These are phyloP conservation scores for Lottia scabra DNA, from an alignment of 2,888 invertebrate genomes.

Conservation along the genomic window DNA sequence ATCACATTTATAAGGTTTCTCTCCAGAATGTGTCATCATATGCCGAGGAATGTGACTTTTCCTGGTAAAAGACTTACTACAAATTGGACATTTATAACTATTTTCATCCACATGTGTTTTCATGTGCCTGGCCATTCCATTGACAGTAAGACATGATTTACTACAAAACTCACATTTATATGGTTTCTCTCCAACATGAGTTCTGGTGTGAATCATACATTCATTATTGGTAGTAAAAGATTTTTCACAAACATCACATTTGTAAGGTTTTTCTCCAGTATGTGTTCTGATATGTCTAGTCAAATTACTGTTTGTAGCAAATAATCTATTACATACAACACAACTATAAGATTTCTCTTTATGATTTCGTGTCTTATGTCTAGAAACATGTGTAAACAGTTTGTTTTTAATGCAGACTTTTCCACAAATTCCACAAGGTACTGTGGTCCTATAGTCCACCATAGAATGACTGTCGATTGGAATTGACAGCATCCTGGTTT, in stretches of 20 bases:
- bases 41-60: background rate
- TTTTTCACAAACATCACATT: background rate
- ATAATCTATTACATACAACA: background rate
- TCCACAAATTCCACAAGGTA: too few species aligned
- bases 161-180: constrained; percentile 18
- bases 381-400: too few species aligned
- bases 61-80: background rate
- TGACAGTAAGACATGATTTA: constrained; percentile 8
- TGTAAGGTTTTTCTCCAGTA: constrained; percentile 2
- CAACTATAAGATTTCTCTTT: background rate
- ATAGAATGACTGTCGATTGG: too few species aligned
- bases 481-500: too few species aligned
- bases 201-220: background rate
- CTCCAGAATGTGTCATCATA: background rate
- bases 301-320: background rate
- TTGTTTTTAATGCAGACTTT: too few species aligned
- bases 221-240: background rate
- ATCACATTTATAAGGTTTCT: constrained; percentile 1
- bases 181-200: background rate
- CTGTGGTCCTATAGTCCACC: too few species aligned
- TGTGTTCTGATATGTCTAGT: background rate
- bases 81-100: background rate
- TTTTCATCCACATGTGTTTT: background rate
- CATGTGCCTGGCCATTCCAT: constrained; percentile 4
- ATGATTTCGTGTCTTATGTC: background rate